phyloP scores from a whole-genome alignment of 1,140 invertebrate species.

The Bicyclus anynana region DNA sequence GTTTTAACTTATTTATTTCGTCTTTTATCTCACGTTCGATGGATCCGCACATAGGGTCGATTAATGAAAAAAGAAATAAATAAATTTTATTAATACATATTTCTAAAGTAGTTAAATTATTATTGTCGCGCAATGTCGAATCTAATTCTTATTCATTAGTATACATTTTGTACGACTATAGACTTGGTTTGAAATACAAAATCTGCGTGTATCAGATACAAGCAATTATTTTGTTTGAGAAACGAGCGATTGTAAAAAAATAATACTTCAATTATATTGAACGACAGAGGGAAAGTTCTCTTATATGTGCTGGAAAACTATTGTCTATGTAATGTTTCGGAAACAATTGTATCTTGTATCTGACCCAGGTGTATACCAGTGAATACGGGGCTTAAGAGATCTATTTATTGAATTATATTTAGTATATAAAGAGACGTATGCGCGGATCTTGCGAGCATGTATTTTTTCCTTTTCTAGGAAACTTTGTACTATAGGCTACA shows the following conservation, averaged over 20 bases:
- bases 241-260: too few species aligned
- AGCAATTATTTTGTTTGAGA: too few species aligned
- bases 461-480: slow-evolving; percentile 67
- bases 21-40: slow-evolving; percentile 33
- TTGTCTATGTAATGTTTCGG: too few species aligned
- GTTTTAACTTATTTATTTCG: slow-evolving; percentile 75
- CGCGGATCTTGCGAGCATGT: slow-evolving; percentile 36
- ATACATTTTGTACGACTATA: too few species aligned
- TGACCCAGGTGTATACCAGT: too few species aligned
- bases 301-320: too few species aligned
- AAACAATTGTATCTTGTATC: too few species aligned
- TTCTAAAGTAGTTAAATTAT: slow-evolving; percentile 23
- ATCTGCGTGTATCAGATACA: too few species aligned
- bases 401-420: slow-evolving; percentile 4
- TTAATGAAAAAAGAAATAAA: background rate
- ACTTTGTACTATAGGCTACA: slow-evolving; percentile 74
- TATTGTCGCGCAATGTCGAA: background rate
- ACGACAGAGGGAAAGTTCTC: too few species aligned
- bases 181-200: background rate
- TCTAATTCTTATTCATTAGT: background rate
- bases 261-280: too few species aligned
- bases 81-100: slow-evolving; percentile 4
- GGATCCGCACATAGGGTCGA: slow-evolving; percentile 29
- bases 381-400: background rate
- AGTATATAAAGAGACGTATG: slow-evolving; percentile 19